Evolutionary conservation across 2,113 vertebrate genomes (phyloP), one percentile per base, ranked within the genome.

Genomic region (Cygnus buccinator): DNA sequence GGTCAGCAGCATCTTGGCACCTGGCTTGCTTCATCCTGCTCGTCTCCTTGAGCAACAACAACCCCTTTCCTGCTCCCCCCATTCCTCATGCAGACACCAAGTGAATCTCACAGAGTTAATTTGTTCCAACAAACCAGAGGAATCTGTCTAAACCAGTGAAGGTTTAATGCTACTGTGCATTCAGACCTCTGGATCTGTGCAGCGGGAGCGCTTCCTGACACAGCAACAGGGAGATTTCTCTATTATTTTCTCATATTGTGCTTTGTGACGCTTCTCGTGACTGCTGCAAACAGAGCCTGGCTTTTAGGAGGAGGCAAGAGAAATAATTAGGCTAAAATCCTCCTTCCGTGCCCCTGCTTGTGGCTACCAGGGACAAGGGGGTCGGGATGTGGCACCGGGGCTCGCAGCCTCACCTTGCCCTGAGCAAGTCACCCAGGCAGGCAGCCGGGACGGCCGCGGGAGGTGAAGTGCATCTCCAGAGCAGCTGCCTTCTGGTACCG

Each of bases 1-100:
- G 81, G 84, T 96, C 94, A 95, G 93, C 95, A 90, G 70, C 92
- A 93, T 94, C 93, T 95, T 97, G 94, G 95, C 96, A 96, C 93
- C 89, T 92, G 89, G 82, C 79, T 97, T 72, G 81, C 92, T 72
- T 79, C 74, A 37, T 91, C 66, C 66, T 93, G 78, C 94, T 77
- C 31, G 18, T 95, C 94, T 95, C 83, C 59, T 97, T 93, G 90
- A 91, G 90, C 83, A 96, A 55, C 92, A 84, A 4, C 94, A 52
- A 43, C 84, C 66, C 81, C 77, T 65, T 94, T 93, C 66, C 87
- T 79, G 81, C 62, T 87, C 61, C 80, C 80, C 48, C 28, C 28
- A 5, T 58, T 73, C 82, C 84, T 89, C 62, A 72, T 68, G n/a
- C 28, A 73, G 76, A 65, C 91, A 94, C 35, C 0, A 2, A 76